Conservation (phyloP, 1,140 invertebrate genomes). For the Calosoma granatense region DNA sequence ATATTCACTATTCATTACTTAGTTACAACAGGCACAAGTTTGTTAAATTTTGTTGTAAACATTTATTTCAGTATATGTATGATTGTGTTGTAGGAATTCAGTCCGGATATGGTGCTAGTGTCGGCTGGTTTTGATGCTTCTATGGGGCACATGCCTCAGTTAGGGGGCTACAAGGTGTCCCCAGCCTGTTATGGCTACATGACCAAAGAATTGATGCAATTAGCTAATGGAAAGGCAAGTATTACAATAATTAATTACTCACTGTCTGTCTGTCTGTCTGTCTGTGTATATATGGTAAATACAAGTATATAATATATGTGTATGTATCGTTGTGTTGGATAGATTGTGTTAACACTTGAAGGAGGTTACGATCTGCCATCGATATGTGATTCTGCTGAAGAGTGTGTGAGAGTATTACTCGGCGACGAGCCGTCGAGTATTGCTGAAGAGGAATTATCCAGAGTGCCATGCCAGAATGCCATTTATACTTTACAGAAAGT, state of each 20-base stretch:
- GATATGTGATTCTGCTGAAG: conserved; percentile 95
- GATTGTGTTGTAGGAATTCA: conserved; percentile 59
- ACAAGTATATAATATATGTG: conserved; percentile 1
- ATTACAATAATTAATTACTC: too few species aligned
- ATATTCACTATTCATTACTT: neutral
- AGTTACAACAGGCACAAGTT: neutral
- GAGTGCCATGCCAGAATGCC: conserved; percentile 72
- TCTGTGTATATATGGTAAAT: neutral
- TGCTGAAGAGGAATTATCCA: conserved; percentile 64
- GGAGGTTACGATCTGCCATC: conserved; percentile 93
- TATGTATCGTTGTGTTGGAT: neutral
- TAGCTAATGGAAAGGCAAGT: conserved; percentile 75
- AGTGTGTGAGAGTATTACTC: conserved; percentile 84
- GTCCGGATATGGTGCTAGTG: conserved; percentile 90
- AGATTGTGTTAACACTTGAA: conserved; percentile 78
- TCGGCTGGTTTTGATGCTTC: conserved; percentile 98
- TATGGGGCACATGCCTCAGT: conserved; percentile 79
- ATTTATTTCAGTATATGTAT: neutral
- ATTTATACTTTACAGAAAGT: conserved; percentile 80
- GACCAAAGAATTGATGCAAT: conserved; percentile 85
- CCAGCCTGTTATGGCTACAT: conserved; percentile 96
- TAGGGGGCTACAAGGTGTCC: conserved; percentile 90
- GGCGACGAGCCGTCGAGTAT: conserved; percentile 73
- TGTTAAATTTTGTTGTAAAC: too few species aligned
- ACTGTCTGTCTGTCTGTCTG: neutral